Conservation (phyloP, 2,888 invertebrate genomes). For the Anodontia alba region DNA sequence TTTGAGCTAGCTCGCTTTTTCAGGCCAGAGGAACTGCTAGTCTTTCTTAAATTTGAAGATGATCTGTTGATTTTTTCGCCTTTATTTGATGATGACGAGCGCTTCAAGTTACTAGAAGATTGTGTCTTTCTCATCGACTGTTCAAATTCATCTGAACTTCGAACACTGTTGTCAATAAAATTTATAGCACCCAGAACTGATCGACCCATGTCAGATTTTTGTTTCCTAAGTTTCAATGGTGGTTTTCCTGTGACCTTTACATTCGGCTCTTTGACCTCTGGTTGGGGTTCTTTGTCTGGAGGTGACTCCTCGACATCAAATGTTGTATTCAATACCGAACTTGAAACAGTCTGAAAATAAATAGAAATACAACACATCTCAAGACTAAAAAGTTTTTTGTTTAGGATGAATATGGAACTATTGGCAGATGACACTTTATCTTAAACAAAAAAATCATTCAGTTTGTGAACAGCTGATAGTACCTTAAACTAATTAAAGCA, state of each 20-base stretch:
- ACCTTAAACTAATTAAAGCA: too few relatives aligned
- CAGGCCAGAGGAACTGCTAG: neutral
- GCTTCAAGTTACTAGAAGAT: slow-evolving; percentile 39
- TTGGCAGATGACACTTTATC: too few relatives aligned
- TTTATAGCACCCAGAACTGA: slow-evolving; percentile 20
- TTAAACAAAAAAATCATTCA: too few relatives aligned
- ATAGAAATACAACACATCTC: neutral
- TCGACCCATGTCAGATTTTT: slow-evolving; percentile 12
- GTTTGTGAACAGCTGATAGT: too few relatives aligned
- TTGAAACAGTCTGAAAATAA: slow-evolving; percentile 38
- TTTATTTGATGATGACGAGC: slow-evolving; percentile 4
- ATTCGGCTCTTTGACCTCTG: neutral
- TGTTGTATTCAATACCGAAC: slow-evolving; percentile 37
- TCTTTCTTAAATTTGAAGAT: slow-evolving; percentile 30
- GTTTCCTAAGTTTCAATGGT: slow-evolving; percentile 17
- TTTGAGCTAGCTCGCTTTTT: neutral
- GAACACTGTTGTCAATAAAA: slow-evolving; percentile 26
- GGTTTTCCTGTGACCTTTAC: slow-evolving; percentile 32
- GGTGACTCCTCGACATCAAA: slow-evolving; percentile 38
- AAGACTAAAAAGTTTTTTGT: too few relatives aligned
- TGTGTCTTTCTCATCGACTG: slow-evolving; percentile 40
- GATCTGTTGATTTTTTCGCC: slow-evolving; percentile 31
- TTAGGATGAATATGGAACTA: too few relatives aligned
- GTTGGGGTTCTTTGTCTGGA: neutral
- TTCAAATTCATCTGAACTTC: slow-evolving; percentile 68